Evolutionary conservation across 2,888 invertebrate species (phyloP), one percentile per base, ranked within the genome.

Genomic region (Eurytoma californica): DNA sequence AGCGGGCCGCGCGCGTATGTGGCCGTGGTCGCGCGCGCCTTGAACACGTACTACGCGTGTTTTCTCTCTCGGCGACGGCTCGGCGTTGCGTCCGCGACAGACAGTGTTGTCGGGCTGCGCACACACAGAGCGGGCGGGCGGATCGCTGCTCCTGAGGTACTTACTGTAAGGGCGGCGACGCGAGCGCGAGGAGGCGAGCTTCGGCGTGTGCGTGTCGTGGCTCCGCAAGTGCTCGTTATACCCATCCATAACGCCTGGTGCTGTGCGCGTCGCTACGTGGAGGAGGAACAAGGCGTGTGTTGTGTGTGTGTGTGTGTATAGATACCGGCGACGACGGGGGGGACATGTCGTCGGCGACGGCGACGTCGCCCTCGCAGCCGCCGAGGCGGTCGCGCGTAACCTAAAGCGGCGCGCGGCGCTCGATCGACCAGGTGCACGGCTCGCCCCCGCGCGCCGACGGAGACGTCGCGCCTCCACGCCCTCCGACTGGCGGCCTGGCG

Each of bases 291-390:
- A 7, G n/a, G 24, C 16, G 5, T 14, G 1, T 14, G 65, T 7
- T n/a, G 24, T 14, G 60, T 1, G 2, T 20, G 1, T 53, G 14
- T n/a, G 24, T 14, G 60, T 1, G 2, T 20, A 12, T 53, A 53
- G n/a, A n/a, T 12, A 4, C 47, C 24, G 24, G 72, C 51, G 28
- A 16, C 16, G 60, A 16, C 53, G 12, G 72, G 20, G 63, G 55
- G 61, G 63, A 47, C 30, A 63, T 28, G 70, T 30, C 58, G 58
- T 16, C 14, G 53, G 47, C 66, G 60, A 24, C 30, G 53, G n/a
- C 68, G 68, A 39, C 72, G 77, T 53, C 67, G 47, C 16, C 53
- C 65, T 14, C 65, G 47, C 13, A 28, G 77, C 16, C 55, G 63
- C 14, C 55, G 76, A 47, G 39, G 49, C 73, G 39, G 28, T 68